phyloP scores from a whole-genome alignment of 1,140 invertebrate species.

The Psix sp. region DNA sequence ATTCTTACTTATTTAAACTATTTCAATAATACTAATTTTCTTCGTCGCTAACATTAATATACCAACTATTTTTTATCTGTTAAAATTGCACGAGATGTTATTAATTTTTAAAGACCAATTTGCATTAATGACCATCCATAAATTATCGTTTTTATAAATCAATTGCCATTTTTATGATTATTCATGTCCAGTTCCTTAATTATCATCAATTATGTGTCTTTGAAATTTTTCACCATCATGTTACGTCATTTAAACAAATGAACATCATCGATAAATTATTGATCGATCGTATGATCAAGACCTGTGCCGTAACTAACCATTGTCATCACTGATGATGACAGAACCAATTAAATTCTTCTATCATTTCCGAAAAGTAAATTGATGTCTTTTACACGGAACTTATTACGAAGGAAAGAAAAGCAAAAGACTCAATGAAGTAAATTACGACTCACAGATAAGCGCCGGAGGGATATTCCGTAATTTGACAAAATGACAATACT shows the following conservation, averaged over 20 bases:
- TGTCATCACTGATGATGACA: neutral
- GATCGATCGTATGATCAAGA: too few species aligned
- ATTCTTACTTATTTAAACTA: too few species aligned
- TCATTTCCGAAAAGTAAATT: neutral
- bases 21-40: too few species aligned
- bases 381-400: constrained; percentile 13
- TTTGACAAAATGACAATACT: constrained; percentile 60
- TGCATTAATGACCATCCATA: constrained; percentile 11
- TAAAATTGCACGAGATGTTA: too few species aligned
- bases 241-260: too few species aligned
- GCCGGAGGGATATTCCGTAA: constrained; percentile 49
- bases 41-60: too few species aligned
- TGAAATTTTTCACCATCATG: neutral
- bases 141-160: neutral
- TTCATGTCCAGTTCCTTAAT: constrained; percentile 18
- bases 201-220: neutral
- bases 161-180: constrained; percentile 1
- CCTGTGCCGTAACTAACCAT: too few species aligned
- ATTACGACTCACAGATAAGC: constrained; percentile 44
- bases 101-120: too few species aligned
- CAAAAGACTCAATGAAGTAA: constrained; percentile 28
- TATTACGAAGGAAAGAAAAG: constrained; percentile 23
- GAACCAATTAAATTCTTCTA: neutral
- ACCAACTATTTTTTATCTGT: too few species aligned
- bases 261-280: too few species aligned